These are phyloP conservation scores for Hydrozoanthus gracilis DNA, from an alignment of 92 coral and sea anemone species.

Conservation along the genomic window DNA sequence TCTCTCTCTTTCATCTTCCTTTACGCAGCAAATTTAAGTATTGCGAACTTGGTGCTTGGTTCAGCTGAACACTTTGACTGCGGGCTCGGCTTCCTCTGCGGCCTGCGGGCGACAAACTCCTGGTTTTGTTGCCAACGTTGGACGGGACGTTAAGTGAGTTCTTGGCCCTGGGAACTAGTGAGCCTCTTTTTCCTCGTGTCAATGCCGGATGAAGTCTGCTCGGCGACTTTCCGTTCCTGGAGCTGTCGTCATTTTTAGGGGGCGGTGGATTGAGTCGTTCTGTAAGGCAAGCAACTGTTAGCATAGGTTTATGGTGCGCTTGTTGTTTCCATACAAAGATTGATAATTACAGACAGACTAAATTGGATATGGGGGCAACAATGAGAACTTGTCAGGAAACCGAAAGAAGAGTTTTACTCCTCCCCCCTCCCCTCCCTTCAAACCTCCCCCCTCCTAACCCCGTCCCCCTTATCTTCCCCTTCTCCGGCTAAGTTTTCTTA, in stretches of 20 bases:
- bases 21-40: constrained; percentile 25
- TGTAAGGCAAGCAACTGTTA: constrained; percentile 28
- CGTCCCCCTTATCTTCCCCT: neutral
- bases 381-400: no score
- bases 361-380: no score
- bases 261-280: constrained; percentile 90
- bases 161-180: constrained; percentile 73
- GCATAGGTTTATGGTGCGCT: no score
- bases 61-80: constrained; percentile 88
- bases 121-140: constrained; percentile 19
- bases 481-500: constrained; percentile 26
- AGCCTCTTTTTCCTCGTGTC: constrained; percentile 78
- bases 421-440: no score
- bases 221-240: constrained; percentile 59
- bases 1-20: neutral
- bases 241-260: constrained; percentile 68
- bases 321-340: no score
- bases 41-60: constrained; percentile 66
- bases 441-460: no score
- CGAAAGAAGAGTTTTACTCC: no score
- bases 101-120: constrained; percentile 34
- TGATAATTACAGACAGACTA: no score
- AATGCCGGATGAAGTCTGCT: constrained; percentile 65
- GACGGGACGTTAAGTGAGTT: constrained; percentile 42
- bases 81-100: constrained; percentile 85